Base-by-base conservation (phyloP, 2,113 vertebrate genomes). In the Cacatua alba region DNA sequence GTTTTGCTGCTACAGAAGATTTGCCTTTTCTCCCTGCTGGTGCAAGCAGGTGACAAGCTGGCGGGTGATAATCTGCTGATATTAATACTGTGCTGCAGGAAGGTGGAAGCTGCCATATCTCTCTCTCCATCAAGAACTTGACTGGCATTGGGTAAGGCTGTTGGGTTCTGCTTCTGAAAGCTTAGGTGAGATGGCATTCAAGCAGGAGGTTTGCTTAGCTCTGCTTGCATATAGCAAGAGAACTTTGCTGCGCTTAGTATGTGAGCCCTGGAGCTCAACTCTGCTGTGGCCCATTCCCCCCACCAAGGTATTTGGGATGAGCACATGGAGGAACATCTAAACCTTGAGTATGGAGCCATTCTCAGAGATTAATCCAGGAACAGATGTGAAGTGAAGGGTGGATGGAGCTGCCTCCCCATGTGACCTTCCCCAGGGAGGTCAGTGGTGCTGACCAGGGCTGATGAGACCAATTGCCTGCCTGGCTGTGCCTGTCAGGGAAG, bases 291-390 rank as follows among this genome's bases (percentile, higher is more conserved):
- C 70, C 11, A 0, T 68, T 84, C 9, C 12, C 7, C 16, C 13
- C 71, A 49, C 11, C 33, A 11, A 29, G 15, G 37, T 29, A 29
- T 23, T 2, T 33, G 12, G 37, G 48, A 24, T n/a, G 44, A 51
- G 23, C 6, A 25, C 15, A 10, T 1, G 0, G 15, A 51, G 12
- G 3, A 31, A 13, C 43, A 17, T 7, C n/a, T 31, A 41, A 87
- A 31, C 19, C 28, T 82, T n/a, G 51, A 1, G 0, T 23, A 23
- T 43, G 81, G 44, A 77, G 43, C 39, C 18, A 23, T 41, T 41
- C 0, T 0, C 1, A 1, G 23, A 43, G n/a, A 29, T 0, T 1
- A 21, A 69, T 37, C 44, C 24, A n/a, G 59, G 12, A 74, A 17
- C 8, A 92, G 70, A 46, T 13, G 28, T 33, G 55, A 88, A 46